Percentiles rank a stretch among this genome's conserved stretches.
These are phyloP conservation scores for Geococcyx californianus DNA, from an alignment of 2,113 vertebrate genomes.

Conservation along the genomic window DNA sequence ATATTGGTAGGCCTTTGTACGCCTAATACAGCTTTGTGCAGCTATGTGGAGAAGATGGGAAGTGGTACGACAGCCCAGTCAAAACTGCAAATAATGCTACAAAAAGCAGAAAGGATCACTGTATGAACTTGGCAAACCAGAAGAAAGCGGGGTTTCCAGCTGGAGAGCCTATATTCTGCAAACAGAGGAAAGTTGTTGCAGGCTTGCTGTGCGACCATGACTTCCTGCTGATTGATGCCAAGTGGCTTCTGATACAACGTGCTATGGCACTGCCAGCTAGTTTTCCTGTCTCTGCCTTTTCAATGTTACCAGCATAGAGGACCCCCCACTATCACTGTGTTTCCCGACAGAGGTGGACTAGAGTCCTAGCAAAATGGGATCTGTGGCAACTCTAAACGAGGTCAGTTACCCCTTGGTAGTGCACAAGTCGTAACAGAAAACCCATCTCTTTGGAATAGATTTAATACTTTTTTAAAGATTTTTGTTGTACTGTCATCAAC, in stretches of 20 bases:
- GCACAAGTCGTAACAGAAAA: background rate
- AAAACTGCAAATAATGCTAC: fast-evolving
- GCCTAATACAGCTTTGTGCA: background rate
- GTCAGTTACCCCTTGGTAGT: background rate
- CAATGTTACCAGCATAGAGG: fast-evolving
- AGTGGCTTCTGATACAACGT: fast-evolving
- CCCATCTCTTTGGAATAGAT: background rate
- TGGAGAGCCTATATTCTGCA: fast-evolving
- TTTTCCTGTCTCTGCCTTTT: background rate
- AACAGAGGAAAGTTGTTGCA: background rate
- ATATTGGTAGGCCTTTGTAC: background rate
- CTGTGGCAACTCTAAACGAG: background rate
- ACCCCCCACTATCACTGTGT: background rate
- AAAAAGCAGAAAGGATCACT: background rate
- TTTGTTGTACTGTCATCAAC: background rate
- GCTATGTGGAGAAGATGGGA: fast-evolving
- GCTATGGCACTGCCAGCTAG: fast-evolving
- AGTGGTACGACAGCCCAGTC: fast-evolving
- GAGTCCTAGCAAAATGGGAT: fast-evolving
- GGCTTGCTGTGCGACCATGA: fast-evolving
- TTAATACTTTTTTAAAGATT: background rate
- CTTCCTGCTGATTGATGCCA: background rate
- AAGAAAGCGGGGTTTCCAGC: background rate
- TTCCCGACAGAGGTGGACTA: background rate
- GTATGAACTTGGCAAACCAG: background rate